Evolutionary conservation across 2,797 vertebrate genomes (phyloP).

Genomic region (Podarcis siculus): DNA sequence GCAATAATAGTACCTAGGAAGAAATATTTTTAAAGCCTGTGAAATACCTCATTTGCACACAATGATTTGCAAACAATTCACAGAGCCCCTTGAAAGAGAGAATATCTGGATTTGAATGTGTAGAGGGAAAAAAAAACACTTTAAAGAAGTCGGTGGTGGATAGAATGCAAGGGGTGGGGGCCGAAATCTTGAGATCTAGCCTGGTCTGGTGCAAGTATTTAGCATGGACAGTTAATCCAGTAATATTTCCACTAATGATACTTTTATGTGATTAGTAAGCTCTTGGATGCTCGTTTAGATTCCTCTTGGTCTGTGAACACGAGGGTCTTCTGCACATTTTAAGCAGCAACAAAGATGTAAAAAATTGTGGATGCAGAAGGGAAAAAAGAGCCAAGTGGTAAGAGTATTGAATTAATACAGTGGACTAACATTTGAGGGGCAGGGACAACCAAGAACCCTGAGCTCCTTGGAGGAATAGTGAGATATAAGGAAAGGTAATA

Average conservation of each 20-base stretch:
- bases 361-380: not conserved
- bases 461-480: not conserved
- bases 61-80: conserved; percentile 7
- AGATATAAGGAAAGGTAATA: not conserved
- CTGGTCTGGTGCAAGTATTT: not conserved
- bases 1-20: conserved; percentile 33
- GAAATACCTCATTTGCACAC: conserved; percentile 10
- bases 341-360: not conserved
- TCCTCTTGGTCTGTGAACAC: no score
- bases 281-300: not conserved
- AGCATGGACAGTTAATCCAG: not conserved
- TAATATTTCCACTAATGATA: not conserved
- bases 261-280: not conserved
- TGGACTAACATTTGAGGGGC: no score
- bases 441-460: not conserved
- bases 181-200: not conserved
- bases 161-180: not conserved
- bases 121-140: not conserved
- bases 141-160: not conserved
- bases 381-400: not conserved
- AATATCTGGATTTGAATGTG: not conserved
- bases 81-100: conserved; percentile 1
- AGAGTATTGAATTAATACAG: no score
- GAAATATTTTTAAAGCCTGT: conserved; percentile 27
- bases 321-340: not conserved